A percentile compares a stretch with the other conserved stretches of the same genome.
phyloP scores from a whole-genome alignment of 2,888 invertebrate species.

The Hemaris fuciformis region DNA sequence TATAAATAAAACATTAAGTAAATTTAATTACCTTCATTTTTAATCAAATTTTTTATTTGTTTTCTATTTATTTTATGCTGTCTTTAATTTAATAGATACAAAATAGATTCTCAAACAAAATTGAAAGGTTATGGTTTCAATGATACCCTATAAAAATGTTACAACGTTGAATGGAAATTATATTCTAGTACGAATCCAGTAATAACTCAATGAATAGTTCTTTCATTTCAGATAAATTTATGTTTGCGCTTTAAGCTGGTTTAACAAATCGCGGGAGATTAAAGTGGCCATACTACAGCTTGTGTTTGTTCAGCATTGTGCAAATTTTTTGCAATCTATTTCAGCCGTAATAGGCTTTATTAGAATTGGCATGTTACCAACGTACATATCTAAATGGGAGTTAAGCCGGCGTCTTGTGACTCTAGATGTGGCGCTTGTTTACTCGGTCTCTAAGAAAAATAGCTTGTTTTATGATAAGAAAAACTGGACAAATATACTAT shows the following conservation, averaged over 20 bases:
- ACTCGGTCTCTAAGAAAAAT: constrained; percentile 4
- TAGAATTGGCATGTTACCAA: constrained; percentile 57
- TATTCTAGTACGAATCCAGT: not conserved
- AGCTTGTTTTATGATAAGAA: constrained; percentile 7
- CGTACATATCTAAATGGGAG: constrained; percentile 25
- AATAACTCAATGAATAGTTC: not conserved
- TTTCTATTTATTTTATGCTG: no score
- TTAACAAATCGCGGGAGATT: constrained; percentile 4
- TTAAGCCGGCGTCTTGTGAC: constrained; percentile 1
- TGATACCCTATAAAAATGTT: no score
- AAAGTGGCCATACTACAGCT: constrained; percentile 1
- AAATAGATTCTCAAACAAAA: no score
- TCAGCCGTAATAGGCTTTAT: constrained; percentile 50
- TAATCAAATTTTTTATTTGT: no score
- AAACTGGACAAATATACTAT: not conserved
- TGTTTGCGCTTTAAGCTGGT: not conserved
- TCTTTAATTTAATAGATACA: no score
- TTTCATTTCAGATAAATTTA: not conserved
- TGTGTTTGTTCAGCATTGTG: constrained; percentile 10
- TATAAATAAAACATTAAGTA: no score
- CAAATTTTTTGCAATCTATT: constrained; percentile 45
- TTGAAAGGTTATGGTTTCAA: no score
- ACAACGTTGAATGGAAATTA: not conserved
- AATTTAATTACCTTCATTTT: no score
- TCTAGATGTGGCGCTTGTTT: not conserved